Conservation (phyloP, 1,140 invertebrate species). For the Neodiprion fabricii region DNA sequence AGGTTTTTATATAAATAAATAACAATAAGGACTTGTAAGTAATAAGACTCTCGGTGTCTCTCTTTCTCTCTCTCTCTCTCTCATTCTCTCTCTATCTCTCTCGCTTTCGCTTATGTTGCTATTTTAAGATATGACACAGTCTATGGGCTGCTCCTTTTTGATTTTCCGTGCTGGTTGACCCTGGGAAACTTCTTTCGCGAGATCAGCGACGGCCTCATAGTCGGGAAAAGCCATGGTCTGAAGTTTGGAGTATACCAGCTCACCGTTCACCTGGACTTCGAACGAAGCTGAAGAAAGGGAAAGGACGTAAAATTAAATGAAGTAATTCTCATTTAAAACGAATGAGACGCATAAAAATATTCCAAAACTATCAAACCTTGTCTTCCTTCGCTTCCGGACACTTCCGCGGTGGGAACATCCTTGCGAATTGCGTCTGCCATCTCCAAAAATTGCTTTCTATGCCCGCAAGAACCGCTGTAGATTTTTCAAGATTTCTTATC, state of each 20-base stretch:
- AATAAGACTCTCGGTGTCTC: too few relatives aligned
- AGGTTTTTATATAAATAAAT: too few relatives aligned
- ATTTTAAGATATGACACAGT: slow-evolving; percentile 60
- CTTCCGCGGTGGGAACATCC: slow-evolving; percentile 60
- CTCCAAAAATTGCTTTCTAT: slow-evolving; percentile 66
- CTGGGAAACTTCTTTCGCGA: slow-evolving; percentile 61
- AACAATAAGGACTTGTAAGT: too few relatives aligned
- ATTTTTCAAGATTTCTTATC: neutral
- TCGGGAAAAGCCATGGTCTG: slow-evolving; percentile 70
- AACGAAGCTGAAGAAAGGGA: slow-evolving; percentile 66
- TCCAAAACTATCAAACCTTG: slow-evolving; percentile 56
- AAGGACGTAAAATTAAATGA: slow-evolving; percentile 18
- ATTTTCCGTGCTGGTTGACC: slow-evolving; percentile 60
- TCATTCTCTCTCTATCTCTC: too few relatives aligned
- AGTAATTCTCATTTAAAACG: neutral
- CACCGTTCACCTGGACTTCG: slow-evolving; percentile 69
- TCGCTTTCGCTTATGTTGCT: neutral
- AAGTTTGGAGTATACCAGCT: slow-evolving; percentile 71
- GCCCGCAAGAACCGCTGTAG: slow-evolving; percentile 69
- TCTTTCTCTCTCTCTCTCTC: too few relatives aligned
- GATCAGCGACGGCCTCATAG: slow-evolving; percentile 65
- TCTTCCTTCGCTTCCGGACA: slow-evolving; percentile 65
- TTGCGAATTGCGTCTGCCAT: slow-evolving; percentile 63
- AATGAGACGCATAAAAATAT: neutral
- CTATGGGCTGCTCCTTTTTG: slow-evolving; percentile 64